Base-by-base conservation (phyloP, 2,888 invertebrate species). In the Synergus umbraculus region DNA sequence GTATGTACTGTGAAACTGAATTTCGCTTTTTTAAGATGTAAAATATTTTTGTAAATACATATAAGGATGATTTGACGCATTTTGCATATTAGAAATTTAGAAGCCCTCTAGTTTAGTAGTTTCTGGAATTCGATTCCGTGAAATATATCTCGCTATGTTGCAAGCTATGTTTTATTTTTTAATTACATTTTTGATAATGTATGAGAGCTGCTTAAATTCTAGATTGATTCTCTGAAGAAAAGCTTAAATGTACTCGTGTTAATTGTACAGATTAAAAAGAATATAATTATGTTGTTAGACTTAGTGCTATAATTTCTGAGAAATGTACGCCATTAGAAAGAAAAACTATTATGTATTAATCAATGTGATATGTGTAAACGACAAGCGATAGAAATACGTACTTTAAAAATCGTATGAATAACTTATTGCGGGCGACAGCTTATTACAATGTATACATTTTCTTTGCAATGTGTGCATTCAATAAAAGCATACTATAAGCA, bases 221-320 rank as follows among this genome's bases (percentile, higher is more conserved):
- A 63, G 13, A 66, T 66, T 66, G 12, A 46, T 46, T 46, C 13
- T 13, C 4, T 4, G 10, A 4, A 46, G 7, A 12, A 10, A 46
- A 46, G 7, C 12, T 13, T 46, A 12, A 12, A 13, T 10, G 46
- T 13, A 44, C 41, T 54, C n/a, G 1, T 41, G 49, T 69, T 67
- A 67, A 69, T 69, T 73, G 73, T 73, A 73, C 54, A 73, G 73
- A 58, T 73, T 37, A 2, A 54, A 73, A 73, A 73, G 41, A 73
- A 73, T 58, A 58, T 58, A 58, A 58, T 69, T 69, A 58, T 73
- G 73, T 69, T 69, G 46, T 73, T 73, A 54, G 73, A 73, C 12
- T 41, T 54, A 54, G 73, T 54, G 54, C 29, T 49, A 15, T 37
- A 41, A 41, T 29, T 49, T 41, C 2, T 12, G 73, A 73, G 49